phyloP scores from a whole-genome alignment of 1,140 invertebrate genomes.

The Globodera rostochiensis region DNA sequence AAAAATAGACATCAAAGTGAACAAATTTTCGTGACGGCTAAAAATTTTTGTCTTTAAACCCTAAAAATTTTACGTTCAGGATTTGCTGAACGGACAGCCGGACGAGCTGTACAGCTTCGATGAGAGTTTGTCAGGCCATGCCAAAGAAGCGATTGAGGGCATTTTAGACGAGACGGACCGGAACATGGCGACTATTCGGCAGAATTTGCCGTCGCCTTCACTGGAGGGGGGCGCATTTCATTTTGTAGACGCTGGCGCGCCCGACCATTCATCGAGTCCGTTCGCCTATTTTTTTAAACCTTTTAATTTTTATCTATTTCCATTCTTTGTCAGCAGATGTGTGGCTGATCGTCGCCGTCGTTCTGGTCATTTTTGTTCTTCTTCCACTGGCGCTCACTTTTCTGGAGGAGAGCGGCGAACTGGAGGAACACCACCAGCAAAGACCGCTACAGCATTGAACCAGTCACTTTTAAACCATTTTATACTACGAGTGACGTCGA shows the following conservation, averaged over 20 bases:
- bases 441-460: neutral
- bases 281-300: slow-evolving; percentile 6
- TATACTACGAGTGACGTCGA: neutral
- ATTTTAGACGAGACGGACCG: slow-evolving; percentile 40
- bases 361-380: slow-evolving; percentile 41
- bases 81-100: neutral
- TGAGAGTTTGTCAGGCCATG: slow-evolving; percentile 15
- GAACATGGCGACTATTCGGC: slow-evolving; percentile 40
- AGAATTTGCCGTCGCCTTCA: slow-evolving; percentile 42
- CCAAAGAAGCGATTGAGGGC: slow-evolving; percentile 31
- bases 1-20: neutral
- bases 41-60: neutral
- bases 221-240: slow-evolving; percentile 45
- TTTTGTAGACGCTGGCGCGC: slow-evolving; percentile 42
- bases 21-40: neutral
- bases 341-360: slow-evolving; percentile 38
- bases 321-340: slow-evolving; percentile 20
- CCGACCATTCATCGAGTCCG: slow-evolving; percentile 39
- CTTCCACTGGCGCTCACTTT: slow-evolving; percentile 38
- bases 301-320: slow-evolving; percentile 16
- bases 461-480: neutral
- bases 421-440: slow-evolving; percentile 38
- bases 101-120: neutral
- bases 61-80: neutral
- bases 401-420: slow-evolving; percentile 42